These are phyloP conservation scores for Agrochola lychnidis DNA, from an alignment of 2,888 invertebrate genomes.

Conservation along the genomic window DNA sequence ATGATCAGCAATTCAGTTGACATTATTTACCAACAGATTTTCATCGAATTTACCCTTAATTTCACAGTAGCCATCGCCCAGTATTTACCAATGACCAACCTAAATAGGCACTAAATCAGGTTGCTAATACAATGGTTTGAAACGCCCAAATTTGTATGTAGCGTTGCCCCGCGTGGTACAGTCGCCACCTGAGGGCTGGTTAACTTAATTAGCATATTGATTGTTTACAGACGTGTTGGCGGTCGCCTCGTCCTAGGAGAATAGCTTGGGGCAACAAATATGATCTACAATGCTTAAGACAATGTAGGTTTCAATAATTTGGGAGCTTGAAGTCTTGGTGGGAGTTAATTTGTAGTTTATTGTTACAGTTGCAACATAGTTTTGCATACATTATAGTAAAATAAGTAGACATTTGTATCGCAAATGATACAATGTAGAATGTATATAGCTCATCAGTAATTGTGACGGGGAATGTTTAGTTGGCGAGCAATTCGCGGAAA, in stretches of 20 bases:
- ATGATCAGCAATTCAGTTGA: not conserved
- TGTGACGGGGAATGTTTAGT: not conserved
- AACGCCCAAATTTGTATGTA: constrained; percentile 67
- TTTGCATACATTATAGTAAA: no score
- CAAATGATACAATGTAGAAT: not conserved
- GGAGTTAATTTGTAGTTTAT: constrained; percentile 16
- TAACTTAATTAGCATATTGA: constrained; percentile 85
- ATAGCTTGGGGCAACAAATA: constrained; percentile 46
- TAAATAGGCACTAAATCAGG: constrained; percentile 63
- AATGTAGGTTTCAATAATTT: constrained; percentile 47
- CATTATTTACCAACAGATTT: constrained; percentile 23
- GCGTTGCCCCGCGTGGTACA: constrained; percentile 47
- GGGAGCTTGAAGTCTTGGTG: constrained; percentile 7
- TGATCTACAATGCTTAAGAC: constrained; percentile 55
- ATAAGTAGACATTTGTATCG: no score
- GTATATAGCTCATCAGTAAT: not conserved
- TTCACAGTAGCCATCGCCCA: constrained; percentile 22
- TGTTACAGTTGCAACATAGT: no score
- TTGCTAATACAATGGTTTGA: constrained; percentile 59
- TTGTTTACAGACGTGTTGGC: constrained; percentile 80
- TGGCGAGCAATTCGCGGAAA: not conserved
- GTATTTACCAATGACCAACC: constrained; percentile 36
- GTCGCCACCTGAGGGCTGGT: constrained; percentile 73
- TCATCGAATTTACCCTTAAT: constrained; percentile 27
- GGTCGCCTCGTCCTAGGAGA: constrained; percentile 53